Percentiles rank a stretch among this genome's conserved stretches.
phyloP scores from a whole-genome alignment of 2,113 vertebrate species.

The Hoplias malabaricus region DNA sequence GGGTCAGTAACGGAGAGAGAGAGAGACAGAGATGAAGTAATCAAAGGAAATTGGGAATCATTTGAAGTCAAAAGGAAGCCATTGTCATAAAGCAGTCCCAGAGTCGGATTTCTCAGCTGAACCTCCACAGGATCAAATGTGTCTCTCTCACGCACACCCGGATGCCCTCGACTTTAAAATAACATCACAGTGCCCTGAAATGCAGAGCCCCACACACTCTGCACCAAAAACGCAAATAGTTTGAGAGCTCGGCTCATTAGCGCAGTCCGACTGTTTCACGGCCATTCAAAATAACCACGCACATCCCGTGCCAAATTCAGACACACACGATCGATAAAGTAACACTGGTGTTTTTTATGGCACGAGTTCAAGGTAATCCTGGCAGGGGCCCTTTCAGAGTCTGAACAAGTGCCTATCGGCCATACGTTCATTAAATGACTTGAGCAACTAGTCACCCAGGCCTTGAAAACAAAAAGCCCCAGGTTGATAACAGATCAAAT shows the following conservation, averaged over 20 bases:
- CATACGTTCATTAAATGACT: constrained; percentile 33
- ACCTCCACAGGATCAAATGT: background rate
- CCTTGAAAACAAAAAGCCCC: constrained; percentile 14
- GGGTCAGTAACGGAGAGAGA: constrained; percentile 56
- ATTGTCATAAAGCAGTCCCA: constrained; percentile 58
- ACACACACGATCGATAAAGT: constrained; percentile 34
- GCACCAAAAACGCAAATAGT: background rate
- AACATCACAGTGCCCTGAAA: background rate
- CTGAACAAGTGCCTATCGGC: constrained; percentile 52
- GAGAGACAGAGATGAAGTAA: constrained; percentile 62
- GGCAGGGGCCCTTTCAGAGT: constrained; percentile 50
- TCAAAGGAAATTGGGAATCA: constrained; percentile 69
- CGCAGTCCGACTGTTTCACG: constrained; percentile 38
- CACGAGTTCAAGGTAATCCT: constrained; percentile 28
- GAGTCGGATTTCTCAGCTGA: constrained; percentile 22
- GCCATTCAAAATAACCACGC: constrained; percentile 21
- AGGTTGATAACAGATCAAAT: constrained; percentile 61
- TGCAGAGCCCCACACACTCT: constrained; percentile 13
- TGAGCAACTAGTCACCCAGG: background rate
- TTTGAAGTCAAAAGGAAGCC: constrained; percentile 65
- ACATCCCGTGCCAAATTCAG: constrained; percentile 29
- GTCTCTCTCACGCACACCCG: background rate
- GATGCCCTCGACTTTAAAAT: background rate
- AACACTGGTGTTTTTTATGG: constrained; percentile 43
- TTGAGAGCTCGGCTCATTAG: constrained; percentile 42